Base-by-base conservation (phyloP, 2,888 invertebrate genomes). In the Morpho helenor region DNA sequence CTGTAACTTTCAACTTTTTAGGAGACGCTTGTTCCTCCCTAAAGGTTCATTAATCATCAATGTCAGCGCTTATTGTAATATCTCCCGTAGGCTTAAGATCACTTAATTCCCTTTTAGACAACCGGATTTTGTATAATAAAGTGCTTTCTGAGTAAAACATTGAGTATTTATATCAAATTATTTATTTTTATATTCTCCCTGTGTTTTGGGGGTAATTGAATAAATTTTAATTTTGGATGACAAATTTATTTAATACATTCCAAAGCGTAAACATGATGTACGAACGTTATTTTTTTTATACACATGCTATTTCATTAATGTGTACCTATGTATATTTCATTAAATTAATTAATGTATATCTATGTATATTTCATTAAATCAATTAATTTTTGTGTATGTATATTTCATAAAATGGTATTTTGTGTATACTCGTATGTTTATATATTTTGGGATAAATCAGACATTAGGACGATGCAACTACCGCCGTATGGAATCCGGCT, bases 11-110 rank as follows among this genome's bases (percentile, higher is more conserved):
- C 50, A 56, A 53, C 46, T 56, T 43, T 57, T 57, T 60, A 57
- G 49, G 56, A 48, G 58, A 60, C 43, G 60, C 22, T 60, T 58
- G 56, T 51, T 58, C 58, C 31, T 57, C 54, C 52, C 57, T 49
- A 61, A 65, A 61, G 62, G 61, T 65, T 65, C 65, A 66, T 66
- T 66, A 65, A 66, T 66, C 66, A 65, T 63, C 62, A 43, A 58
- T 56, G 63, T 63, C 63, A 61, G 63, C 63, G 63, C 63, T 63
- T 61, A 63, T 63, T 54, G 61, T 61, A 63, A 63, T 61, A 63
- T 63, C 63, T 61, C 56, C 63, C 59, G 61, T 59, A 53, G 58
- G 56, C 57, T 63, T 63, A 59, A 63, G 61, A 63, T 56, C 56
- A 63, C 63, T 63, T 63, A 63, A 63, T 63, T 63, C 63, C 63